phyloP scores from a whole-genome alignment of 2,888 invertebrate species.

The Actias luna region DNA sequence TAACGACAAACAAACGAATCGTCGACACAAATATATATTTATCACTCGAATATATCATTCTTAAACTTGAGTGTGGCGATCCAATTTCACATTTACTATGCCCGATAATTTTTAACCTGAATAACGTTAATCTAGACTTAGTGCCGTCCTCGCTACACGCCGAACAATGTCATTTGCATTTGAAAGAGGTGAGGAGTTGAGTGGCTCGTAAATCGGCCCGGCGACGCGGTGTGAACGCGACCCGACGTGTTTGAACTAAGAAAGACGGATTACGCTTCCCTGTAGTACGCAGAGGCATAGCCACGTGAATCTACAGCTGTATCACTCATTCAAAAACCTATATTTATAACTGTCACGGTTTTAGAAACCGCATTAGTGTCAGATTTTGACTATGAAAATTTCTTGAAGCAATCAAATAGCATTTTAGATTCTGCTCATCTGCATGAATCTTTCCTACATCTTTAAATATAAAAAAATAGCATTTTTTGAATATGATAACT shows the following conservation, averaged over 20 bases:
- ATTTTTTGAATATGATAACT: too few species aligned
- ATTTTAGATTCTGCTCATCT: background rate
- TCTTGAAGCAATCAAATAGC: background rate
- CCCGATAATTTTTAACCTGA: background rate
- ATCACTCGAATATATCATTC: background rate
- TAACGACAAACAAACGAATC: background rate
- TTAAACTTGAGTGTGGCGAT: background rate
- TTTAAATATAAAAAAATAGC: too few species aligned
- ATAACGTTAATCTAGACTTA: conserved; percentile 3
- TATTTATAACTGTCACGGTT: background rate
- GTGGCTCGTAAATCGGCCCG: conserved; percentile 22
- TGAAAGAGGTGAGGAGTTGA: conserved; percentile 23
- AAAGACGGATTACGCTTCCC: conserved; percentile 26
- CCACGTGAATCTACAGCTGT: background rate
- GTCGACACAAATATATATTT: background rate
- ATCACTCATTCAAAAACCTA: background rate
- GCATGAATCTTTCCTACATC: background rate
- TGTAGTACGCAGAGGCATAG: background rate
- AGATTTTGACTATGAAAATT: background rate
- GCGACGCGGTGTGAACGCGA: conserved; percentile 20
- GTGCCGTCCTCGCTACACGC: conserved; percentile 15
- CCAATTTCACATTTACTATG: background rate
- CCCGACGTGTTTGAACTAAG: conserved; percentile 24
- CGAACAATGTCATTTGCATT: conserved; percentile 25
- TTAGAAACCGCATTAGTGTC: background rate